Base-by-base conservation (phyloP, 2,888 invertebrate genomes). In the Eledona agricola region DNA sequence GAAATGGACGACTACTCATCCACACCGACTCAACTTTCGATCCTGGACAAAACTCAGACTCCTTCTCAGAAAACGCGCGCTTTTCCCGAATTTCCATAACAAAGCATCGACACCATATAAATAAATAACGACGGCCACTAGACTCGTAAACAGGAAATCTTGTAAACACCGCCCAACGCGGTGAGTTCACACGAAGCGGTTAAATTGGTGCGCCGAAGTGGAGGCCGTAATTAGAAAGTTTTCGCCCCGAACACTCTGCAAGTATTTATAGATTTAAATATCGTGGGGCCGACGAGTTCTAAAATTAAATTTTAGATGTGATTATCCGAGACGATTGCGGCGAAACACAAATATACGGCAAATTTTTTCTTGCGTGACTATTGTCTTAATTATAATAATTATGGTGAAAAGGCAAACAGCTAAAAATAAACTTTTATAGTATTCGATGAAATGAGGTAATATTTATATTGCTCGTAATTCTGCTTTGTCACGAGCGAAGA, bases 241-340 rank as follows among this genome's bases (percentile, higher is more conserved):
- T 45, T 32, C 28, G 4, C 42, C n/a, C n/a, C n/a, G n/a, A 42
- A 28, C 20, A 13, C 32, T 17, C 16, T 15, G 7, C 11, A 9
- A 40, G 55, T 55, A 57, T 59, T 59, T 56, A 57, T 59, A 57
- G 55, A 52, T 42, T 43, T 17, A 40, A 46, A 53, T 59, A 47
- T 50, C 57, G 53, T 57, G 57, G 53, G 43, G 50, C 38, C 20
- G 54, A 50, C 49, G 54, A 55, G 34, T 60, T 58, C 56, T 58
- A 60, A 60, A 60, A 60, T 60, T 58, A 56, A 60, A 60, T 60
- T 58, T 56, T 56, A 56, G 56, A 51, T 58, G 52, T 47, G 60
- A 60, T 58, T 42, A 60, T 54, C 58, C 23, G 42, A 19, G 10
- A 17, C 37, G 57, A 59, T 59, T 53, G 47, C 35, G 53, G 46